Conservation (phyloP, 2,888 invertebrate genomes). For the Agonopterix heracliana region DNA sequence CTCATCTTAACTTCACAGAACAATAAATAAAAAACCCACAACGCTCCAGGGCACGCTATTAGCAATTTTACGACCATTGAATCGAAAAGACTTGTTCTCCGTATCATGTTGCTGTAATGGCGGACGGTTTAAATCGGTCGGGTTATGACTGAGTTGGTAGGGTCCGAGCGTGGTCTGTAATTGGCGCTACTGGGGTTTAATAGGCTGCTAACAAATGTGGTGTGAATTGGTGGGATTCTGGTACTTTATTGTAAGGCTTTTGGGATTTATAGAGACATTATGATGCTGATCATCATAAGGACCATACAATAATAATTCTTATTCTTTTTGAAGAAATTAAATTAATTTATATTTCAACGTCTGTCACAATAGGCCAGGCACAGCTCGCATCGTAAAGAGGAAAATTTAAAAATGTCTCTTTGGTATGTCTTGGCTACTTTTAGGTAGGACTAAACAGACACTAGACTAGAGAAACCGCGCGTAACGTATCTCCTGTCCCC, state of each 20-base stretch:
- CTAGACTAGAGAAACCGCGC: too few relatives aligned
- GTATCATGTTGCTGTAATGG: background rate
- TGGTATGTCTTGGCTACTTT: too few relatives aligned
- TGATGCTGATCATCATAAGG: slow-evolving; percentile 1
- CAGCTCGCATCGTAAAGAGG: too few relatives aligned
- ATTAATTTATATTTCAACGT: too few relatives aligned
- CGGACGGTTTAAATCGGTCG: slow-evolving; percentile 1
- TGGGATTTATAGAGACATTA: background rate
- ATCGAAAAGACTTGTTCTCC: background rate
- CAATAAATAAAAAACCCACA: background rate
- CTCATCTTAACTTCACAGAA: too few relatives aligned
- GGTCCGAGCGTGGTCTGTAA: slow-evolving; percentile 31
- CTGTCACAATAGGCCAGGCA: too few relatives aligned
- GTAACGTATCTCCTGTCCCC: too few relatives aligned
- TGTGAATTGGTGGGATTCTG: slow-evolving; percentile 40
- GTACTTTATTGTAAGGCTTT: background rate
- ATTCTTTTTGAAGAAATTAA: too few relatives aligned
- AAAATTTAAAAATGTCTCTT: too few relatives aligned
- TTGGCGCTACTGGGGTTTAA: slow-evolving; percentile 57
- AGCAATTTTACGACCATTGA: background rate
- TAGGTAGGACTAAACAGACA: too few relatives aligned
- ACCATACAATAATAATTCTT: too few relatives aligned
- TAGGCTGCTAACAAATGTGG: slow-evolving; percentile 54
- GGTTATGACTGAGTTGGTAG: slow-evolving; percentile 8
- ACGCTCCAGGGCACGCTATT: background rate